Evolutionary conservation across 2,888 invertebrate genomes (phyloP), one percentile per base, ranked within the genome.

Genomic region (Ennomos fuscantarius): DNA sequence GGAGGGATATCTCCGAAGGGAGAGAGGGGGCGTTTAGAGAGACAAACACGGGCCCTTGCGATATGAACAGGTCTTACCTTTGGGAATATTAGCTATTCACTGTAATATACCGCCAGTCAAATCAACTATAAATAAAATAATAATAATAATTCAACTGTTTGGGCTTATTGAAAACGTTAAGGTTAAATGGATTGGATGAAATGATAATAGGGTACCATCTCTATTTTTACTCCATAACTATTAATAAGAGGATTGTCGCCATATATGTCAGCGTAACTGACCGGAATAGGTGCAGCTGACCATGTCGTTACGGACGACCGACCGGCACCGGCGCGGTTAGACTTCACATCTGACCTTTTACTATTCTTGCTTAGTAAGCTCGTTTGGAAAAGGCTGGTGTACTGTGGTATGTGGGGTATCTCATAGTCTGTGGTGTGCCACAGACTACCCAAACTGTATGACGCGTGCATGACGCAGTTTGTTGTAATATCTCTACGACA

Each of bases 41-140:
- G n/a, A 15, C 3, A 13, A 32, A 8, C 33, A 6, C 33, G 12
- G 32, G 37, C 31, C 37, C n/a, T 15, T 49, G 9, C 24, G 49
- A 49, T 34, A 35, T 24, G 12, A 49, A 49, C 24, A 42, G 41
- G 8, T 11, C n/a, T 34, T 49, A 41, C 34, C 34, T 15, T 9
- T 1, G 11, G 24, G 35, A 35, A 1, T 42, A 24, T 24, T 24
- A 24, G 24, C 9, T 10, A 24, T 49, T 11, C n/a, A 39, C 37
- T 39, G 1, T 8, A 39, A 11, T 24, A 24, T 39, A 0, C 37
- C 13, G 12, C 8, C 37, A 12, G 13, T 24, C 0, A 5, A 24
- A 24, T 6, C 24, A 24, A 24, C n/a, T n/a, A n/a, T n/a, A n/a
- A n/a, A n/a, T n/a, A n/a, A n/a, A n/a, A n/a, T n/a, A n/a, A n/a